A percentile compares a stretch with the other conserved stretches of the same genome.
Conservation (phyloP, 1,140 invertebrate species). For the Drosophila arizonae region DNA sequence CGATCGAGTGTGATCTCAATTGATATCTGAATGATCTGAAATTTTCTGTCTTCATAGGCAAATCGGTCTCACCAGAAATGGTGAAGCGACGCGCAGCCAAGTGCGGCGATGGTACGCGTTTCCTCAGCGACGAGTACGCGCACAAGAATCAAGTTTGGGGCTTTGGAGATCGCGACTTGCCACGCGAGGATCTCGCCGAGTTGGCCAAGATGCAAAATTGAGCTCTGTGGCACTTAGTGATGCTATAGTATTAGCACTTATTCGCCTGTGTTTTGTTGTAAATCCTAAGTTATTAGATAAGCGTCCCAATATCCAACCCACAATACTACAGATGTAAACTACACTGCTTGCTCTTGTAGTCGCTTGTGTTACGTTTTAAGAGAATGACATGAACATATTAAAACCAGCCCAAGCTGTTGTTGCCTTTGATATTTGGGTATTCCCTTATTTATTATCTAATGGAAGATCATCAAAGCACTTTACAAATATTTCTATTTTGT, state of each 20-base stretch:
- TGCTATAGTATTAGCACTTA: slow-evolving; percentile 31
- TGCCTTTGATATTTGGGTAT: no score
- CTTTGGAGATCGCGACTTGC: slow-evolving; percentile 85
- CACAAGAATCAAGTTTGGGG: slow-evolving; percentile 84
- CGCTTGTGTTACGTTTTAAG: slow-evolving; percentile 58
- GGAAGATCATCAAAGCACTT: no score
- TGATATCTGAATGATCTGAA: background rate
- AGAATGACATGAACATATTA: background rate
- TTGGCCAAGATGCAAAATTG: slow-evolving; percentile 83
- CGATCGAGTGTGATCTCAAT: background rate
- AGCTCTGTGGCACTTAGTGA: slow-evolving; percentile 4
- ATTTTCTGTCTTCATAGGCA: slow-evolving; percentile 76
- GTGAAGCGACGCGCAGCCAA: slow-evolving; percentile 85
- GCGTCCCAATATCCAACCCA: background rate
- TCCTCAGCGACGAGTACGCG: slow-evolving; percentile 68
- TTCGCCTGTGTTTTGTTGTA: slow-evolving; percentile 43
- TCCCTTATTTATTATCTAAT: no score
- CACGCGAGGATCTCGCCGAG: slow-evolving; percentile 83
- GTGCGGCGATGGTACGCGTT: slow-evolving; percentile 86
- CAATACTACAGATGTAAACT: background rate
- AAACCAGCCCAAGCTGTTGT: no score
- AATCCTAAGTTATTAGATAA: slow-evolving; percentile 53
- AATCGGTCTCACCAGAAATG: slow-evolving; percentile 87
- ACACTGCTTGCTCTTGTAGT: slow-evolving; percentile 15
- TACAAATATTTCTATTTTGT: no score